These are phyloP conservation scores for Parascotia fuliginaria DNA, from an alignment of 2,888 invertebrate genomes.

Conservation along the genomic window DNA sequence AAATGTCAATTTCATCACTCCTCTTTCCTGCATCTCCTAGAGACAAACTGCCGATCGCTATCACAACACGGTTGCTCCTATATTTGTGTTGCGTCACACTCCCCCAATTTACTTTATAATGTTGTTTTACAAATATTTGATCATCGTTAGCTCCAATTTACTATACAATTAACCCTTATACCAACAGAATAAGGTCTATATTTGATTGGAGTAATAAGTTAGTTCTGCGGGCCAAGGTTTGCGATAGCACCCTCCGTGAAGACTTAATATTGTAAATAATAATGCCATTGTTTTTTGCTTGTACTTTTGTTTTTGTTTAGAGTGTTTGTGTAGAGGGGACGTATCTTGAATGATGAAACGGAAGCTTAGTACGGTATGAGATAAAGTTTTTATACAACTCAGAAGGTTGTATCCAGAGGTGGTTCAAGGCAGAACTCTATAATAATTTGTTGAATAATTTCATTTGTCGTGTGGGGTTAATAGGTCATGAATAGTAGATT, in stretches of 20 bases:
- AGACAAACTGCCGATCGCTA: constrained; percentile 4
- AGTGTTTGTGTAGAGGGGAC: constrained; percentile 33
- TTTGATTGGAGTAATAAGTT: constrained; percentile 5
- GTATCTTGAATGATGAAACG: constrained; percentile 22
- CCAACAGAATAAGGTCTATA: constrained; percentile 1
- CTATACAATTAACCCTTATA: constrained; percentile 16
- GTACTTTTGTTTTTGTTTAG: constrained; percentile 36
- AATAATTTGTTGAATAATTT: too few relatives aligned
- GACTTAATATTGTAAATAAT: constrained; percentile 45
- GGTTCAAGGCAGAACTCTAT: background rate
- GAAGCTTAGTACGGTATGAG: background rate
- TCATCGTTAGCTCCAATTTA: constrained; percentile 59
- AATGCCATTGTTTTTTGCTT: constrained; percentile 41
- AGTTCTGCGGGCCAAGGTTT: constrained; percentile 23
- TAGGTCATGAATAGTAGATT: too few relatives aligned
- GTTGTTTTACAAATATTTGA: constrained; percentile 69
- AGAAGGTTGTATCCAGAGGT: background rate
- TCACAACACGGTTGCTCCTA: constrained; percentile 37
- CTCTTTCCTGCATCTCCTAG: background rate
- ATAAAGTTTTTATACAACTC: background rate
- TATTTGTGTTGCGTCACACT: constrained; percentile 47
- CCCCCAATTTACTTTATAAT: constrained; percentile 64
- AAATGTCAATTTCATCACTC: background rate
- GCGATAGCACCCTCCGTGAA: constrained; percentile 23
- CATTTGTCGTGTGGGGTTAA: too few relatives aligned